Evolutionary conservation across 1,140 invertebrate species (phyloP).

Genomic region (Pygmarrhopalites habei): DNA sequence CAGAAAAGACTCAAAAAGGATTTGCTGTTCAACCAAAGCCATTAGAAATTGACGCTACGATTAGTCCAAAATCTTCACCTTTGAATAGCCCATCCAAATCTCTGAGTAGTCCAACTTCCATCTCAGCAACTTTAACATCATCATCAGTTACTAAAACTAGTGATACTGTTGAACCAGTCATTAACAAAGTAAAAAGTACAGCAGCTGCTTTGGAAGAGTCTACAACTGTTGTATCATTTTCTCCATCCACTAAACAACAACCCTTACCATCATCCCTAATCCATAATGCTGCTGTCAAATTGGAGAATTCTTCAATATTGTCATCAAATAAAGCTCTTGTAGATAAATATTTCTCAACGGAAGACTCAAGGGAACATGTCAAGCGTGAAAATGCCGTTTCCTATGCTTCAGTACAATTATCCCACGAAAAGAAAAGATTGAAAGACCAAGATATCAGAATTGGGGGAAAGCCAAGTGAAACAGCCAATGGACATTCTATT

Average conservation of each 20-base stretch:
- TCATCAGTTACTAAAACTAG: background rate
- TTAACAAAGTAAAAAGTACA: too few species aligned
- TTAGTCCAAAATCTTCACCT: constrained; percentile 16
- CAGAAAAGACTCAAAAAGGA: constrained; percentile 24
- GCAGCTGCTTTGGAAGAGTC: too few species aligned
- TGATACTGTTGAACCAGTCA: background rate
- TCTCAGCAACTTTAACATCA: too few species aligned
- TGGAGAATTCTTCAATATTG: background rate
- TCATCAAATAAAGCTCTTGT: background rate
- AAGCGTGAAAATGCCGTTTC: background rate
- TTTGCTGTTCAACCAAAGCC: constrained; percentile 29
- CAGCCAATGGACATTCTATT: too few species aligned
- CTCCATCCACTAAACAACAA: too few species aligned
- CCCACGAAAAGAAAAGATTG: background rate
- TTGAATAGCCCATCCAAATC: constrained; percentile 16
- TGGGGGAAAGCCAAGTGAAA: background rate
- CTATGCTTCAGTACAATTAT: constrained; percentile 6
- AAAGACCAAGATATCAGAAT: constrained; percentile 1
- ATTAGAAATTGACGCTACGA: constrained; percentile 14
- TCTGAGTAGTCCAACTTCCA: background rate
- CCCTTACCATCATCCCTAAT: too few species aligned
- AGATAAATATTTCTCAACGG: background rate
- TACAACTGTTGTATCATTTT: too few species aligned
- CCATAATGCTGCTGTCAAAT: background rate
- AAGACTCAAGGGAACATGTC: background rate